These are phyloP conservation scores for Azorinus chamasolen DNA, from an alignment of 2,888 invertebrate species.

Conservation along the genomic window DNA sequence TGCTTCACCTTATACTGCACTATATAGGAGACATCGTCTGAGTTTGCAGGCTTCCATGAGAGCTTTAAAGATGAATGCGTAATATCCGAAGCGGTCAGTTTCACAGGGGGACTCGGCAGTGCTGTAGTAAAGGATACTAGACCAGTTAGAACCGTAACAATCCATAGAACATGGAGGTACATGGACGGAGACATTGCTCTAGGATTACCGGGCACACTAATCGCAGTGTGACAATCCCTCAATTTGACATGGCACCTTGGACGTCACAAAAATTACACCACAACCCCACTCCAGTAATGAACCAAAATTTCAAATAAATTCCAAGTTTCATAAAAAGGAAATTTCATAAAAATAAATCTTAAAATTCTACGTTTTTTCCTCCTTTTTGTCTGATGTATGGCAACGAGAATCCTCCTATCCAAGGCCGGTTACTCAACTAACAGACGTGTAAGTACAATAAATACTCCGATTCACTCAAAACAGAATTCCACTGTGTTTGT, in stretches of 20 bases:
- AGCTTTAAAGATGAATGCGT: slow-evolving; percentile 97
- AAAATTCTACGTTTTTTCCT: too few relatives aligned
- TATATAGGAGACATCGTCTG: slow-evolving; percentile 95
- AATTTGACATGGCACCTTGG: too few relatives aligned
- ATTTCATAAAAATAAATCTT: too few relatives aligned
- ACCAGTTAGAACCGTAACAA: slow-evolving; percentile 42
- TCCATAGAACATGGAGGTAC: slow-evolving; percentile 39
- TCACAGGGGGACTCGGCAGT: slow-evolving; percentile 96
- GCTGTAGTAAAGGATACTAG: slow-evolving; percentile 76
- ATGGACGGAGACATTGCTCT: slow-evolving; percentile 29
- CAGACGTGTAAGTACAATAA: too few relatives aligned
- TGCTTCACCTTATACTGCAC: slow-evolving; percentile 98
- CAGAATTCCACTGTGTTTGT: too few relatives aligned
- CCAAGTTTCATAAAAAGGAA: too few relatives aligned
- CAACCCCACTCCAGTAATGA: too few relatives aligned
- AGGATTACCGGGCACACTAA: too few relatives aligned
- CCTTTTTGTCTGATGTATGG: slow-evolving; percentile 30
- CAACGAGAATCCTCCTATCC: slow-evolving; percentile 34
- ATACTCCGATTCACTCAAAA: too few relatives aligned
- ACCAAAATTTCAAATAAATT: too few relatives aligned
- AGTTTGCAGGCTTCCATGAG: slow-evolving; percentile 91
- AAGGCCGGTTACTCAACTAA: neutral
- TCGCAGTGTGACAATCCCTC: too few relatives aligned
- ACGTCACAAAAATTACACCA: too few relatives aligned
- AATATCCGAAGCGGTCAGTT: slow-evolving; percentile 96